A percentile compares a stretch with the other conserved stretches of the same genome.
phyloP scores from a whole-genome alignment of 1,140 invertebrate genomes.

The Drosophila kikkawai region DNA sequence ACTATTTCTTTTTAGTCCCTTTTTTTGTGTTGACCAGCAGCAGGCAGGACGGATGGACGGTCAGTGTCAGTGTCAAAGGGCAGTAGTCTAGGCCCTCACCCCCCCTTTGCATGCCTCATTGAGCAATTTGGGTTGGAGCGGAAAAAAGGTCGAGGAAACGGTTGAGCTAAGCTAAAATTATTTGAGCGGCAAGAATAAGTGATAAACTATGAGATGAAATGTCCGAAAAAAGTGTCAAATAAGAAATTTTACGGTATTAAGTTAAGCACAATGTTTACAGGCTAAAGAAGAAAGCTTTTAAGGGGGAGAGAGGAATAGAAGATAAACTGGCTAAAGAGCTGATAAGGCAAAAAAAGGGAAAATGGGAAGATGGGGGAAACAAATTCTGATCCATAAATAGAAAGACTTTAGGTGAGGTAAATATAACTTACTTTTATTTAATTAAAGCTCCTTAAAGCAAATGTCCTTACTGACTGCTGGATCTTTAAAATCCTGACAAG shows the following conservation, averaged over 20 bases:
- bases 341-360: conserved; percentile 22
- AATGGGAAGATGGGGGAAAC: background rate
- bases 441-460: no score
- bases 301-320: background rate
- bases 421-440: background rate
- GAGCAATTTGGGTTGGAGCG: conserved; percentile 20
- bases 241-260: conserved; percentile 46
- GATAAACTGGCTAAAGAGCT: conserved; percentile 13
- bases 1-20: conserved; percentile 4
- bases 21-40: conserved; percentile 18
- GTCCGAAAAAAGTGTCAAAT: conserved; percentile 48
- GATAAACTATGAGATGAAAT: conserved; percentile 54
- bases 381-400: conserved; percentile 6
- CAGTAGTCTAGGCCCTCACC: conserved; percentile 6
- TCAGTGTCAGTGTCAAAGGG: conserved; percentile 43
- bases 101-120: conserved; percentile 46
- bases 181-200: conserved; percentile 46
- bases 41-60: conserved; percentile 6
- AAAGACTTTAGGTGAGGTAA: background rate
- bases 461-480: background rate
- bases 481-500: conserved; percentile 23
- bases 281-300: background rate
- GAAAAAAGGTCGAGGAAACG: conserved; percentile 35
- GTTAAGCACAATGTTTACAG: conserved; percentile 50
- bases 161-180: conserved; percentile 52